phyloP scores from a whole-genome alignment of 1,140 invertebrate species.

The Procambarus clarkii region DNA sequence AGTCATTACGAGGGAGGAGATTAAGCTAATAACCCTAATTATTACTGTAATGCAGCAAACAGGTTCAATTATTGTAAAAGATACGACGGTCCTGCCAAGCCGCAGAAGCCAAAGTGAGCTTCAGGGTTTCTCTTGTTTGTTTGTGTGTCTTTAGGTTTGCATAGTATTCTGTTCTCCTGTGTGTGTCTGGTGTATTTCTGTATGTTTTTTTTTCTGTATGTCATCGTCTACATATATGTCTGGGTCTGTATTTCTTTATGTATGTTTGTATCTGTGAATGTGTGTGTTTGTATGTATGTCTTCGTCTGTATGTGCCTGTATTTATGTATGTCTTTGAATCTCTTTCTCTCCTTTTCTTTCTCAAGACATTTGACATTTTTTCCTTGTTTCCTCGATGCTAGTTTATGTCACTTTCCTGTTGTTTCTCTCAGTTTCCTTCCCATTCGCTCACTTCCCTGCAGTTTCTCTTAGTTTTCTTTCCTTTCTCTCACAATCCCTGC shows the following conservation, averaged over 20 bases:
- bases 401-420: too few species aligned
- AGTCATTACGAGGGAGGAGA: constrained; percentile 43
- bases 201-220: not conserved
- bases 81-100: constrained; percentile 7
- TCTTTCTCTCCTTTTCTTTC: not conserved
- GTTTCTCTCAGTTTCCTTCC: too few species aligned
- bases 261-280: too few species aligned
- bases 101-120: too few species aligned
- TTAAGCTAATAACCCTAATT: constrained; percentile 52
- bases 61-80: constrained; percentile 41
- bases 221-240: not conserved
- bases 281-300: not conserved
- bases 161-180: not conserved
- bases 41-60: constrained; percentile 30
- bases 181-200: not conserved
- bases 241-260: not conserved
- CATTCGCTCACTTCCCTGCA: too few species aligned
- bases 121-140: too few species aligned
- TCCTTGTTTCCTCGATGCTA: not conserved
- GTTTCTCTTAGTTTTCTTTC: too few species aligned
- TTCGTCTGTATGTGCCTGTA: too few species aligned
- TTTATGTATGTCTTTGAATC: too few species aligned
- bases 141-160: not conserved
- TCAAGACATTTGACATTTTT: not conserved
- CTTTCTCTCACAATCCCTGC: too few species aligned